Evolutionary conservation across 2,797 vertebrate species (phyloP), one percentile per base, ranked within the genome.

Genomic region (Gadopsis bispinosus): DNA sequence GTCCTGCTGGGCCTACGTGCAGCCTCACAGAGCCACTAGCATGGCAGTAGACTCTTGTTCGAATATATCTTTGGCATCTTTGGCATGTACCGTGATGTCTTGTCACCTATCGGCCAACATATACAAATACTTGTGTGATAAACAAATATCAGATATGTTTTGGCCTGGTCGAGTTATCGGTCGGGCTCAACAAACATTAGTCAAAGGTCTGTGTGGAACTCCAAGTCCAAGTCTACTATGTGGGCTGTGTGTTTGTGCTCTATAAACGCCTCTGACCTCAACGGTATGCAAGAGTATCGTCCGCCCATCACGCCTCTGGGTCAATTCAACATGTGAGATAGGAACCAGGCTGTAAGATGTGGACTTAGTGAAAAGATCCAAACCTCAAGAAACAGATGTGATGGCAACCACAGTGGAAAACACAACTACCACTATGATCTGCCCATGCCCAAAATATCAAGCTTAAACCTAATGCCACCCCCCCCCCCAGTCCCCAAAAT

Each of bases 391-490:
- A 87, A 85, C 89, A 87, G 84, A 91, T 79, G 84, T 87, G 83
- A 89, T 80, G 89, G 82, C 79, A 90, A 91, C 92, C 85, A 37
- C 89, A 85, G 78, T 75, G 82, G 87, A 93, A 91, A 94, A 90
- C 86, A 79, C 72, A 89, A 85, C 86, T 66, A 39, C 58, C 45
- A 70, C 77, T 64, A 22, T 33, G 53, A 53, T 86, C 73, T 62
- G 63, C 74, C 85, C 54, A 65, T 68, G 75, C 91, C 90, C 77
- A 86, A 92, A 94, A 93, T 93, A 94, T 88, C 88, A 77, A 61
- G 61, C 61, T 77, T 76, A 83, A 87, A 86, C 81, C 63, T 29
- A 65, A 83, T 61, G 79, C 75, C 84, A 83, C 82, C 48, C 64
- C 3, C 53, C 53, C 35, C 55, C 75, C 58, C 37, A 22, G 20